Evolutionary conservation across 1,140 invertebrate species (phyloP).

Genomic region (Acyrthosiphon pisum): DNA sequence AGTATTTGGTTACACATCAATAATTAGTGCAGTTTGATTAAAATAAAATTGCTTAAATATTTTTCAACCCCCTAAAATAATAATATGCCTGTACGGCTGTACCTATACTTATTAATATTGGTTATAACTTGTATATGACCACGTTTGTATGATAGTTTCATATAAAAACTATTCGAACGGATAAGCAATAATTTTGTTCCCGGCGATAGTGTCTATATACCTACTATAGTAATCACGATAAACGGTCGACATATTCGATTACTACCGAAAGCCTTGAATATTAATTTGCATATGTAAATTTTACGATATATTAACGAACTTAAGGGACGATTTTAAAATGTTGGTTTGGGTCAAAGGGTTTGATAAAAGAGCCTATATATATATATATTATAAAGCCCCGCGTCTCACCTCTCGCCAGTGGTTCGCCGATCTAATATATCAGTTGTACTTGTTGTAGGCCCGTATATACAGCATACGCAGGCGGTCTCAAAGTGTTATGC

Average conservation of each 20-base stretch:
- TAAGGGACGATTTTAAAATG: neutral
- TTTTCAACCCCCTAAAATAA: neutral
- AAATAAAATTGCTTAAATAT: neutral
- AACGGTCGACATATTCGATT: slow-evolving; percentile 3
- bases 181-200: neutral
- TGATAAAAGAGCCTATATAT: neutral
- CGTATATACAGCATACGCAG: neutral
- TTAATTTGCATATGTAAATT: slow-evolving; percentile 43
- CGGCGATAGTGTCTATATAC: neutral
- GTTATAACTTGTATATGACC: neutral
- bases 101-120: no score
- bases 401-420: neutral
- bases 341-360: slow-evolving; percentile 28
- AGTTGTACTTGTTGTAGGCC: neutral
- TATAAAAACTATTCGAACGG: neutral
- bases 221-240: neutral
- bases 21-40: neutral
- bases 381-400: neutral
- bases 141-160: neutral
- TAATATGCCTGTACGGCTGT: no score
- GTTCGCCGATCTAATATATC: neutral
- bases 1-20: neutral
- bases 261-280: neutral
- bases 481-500: slow-evolving; percentile 17
- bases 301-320: slow-evolving; percentile 17